Evolutionary conservation across 1,140 invertebrate species (phyloP).

Genomic region (Drosophila rhopaloa): DNA sequence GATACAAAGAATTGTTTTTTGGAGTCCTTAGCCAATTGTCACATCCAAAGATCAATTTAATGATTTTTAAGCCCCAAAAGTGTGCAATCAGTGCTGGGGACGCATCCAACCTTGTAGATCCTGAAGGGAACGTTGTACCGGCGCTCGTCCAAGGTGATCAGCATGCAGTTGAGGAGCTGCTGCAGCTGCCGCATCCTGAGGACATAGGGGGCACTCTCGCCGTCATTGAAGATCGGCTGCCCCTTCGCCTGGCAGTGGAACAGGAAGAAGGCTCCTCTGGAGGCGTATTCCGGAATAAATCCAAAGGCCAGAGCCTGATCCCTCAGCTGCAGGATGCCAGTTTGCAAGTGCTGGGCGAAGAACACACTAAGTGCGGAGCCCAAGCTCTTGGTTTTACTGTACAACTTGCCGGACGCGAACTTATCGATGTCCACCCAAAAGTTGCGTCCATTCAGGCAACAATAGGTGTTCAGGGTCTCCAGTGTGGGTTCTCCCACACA

Average conservation of each 20-base stretch:
- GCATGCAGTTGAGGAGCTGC: constrained; percentile 86
- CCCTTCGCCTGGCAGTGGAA: constrained; percentile 86
- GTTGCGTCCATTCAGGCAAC: constrained; percentile 85
- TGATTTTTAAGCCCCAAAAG: background rate
- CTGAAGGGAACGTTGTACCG: constrained; percentile 29
- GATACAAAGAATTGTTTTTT: background rate
- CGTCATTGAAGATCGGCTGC: constrained; percentile 85
- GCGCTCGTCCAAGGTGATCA: constrained; percentile 83
- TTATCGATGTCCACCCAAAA: constrained; percentile 85
- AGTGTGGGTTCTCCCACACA: constrained; percentile 84
- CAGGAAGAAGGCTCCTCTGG: constrained; percentile 85
- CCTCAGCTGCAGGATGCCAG: constrained; percentile 85
- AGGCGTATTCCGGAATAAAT: constrained; percentile 67
- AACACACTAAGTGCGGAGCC: constrained; percentile 86
- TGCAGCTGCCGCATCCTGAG: constrained; percentile 86
- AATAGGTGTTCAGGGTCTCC: constrained; percentile 79
- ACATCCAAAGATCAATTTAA: too few relatives aligned
- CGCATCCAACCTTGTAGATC: constrained; percentile 48
- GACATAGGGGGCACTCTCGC: constrained; percentile 85
- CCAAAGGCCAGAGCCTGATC: constrained; percentile 86
- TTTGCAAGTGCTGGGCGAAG: constrained; percentile 84
- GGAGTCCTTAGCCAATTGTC: background rate
- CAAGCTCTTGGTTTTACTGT: constrained; percentile 85
- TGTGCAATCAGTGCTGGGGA: constrained; percentile 3
- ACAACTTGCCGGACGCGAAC: constrained; percentile 86